Evolutionary conservation across 2,113 vertebrate species (phyloP).

Genomic region (Sorex araneus): DNA sequence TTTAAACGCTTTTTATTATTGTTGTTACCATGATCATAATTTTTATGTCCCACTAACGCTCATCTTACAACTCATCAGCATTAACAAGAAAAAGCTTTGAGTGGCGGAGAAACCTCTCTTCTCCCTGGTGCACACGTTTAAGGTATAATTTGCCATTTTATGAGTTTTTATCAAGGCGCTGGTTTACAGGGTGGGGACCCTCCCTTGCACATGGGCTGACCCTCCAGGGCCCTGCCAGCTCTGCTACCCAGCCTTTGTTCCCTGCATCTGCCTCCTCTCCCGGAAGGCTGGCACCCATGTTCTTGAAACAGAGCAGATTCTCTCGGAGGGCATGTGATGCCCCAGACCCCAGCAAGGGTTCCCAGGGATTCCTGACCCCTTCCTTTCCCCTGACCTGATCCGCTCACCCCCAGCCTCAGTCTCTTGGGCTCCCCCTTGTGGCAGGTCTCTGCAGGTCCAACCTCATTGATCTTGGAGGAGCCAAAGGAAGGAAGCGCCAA

Average conservation of each 20-base stretch:
- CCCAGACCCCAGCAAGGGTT: not conserved
- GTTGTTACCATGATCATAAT: constrained; percentile 81
- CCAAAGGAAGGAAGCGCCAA: too few species aligned
- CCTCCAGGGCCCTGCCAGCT: too few species aligned
- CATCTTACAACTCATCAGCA: constrained; percentile 75
- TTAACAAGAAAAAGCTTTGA: constrained; percentile 60
- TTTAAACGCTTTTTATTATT: constrained; percentile 84
- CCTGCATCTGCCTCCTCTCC: not conserved
- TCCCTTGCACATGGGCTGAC: too few species aligned
- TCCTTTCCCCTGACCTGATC: rapidly evolving
- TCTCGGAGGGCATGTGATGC: not conserved
- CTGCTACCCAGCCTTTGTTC: not conserved
- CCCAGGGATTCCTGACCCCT: not conserved
- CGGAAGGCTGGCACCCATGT: not conserved
- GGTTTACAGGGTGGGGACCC: too few species aligned
- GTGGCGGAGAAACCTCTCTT: too few species aligned
- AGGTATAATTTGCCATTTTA: not conserved
- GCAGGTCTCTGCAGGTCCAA: not conserved
- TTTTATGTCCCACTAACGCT: constrained; percentile 82
- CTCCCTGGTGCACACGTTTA: constrained; percentile 6
- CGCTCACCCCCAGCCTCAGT: not conserved
- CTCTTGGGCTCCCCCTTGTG: constrained; percentile 72
- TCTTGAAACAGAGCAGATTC: not conserved
- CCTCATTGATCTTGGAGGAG: not conserved
- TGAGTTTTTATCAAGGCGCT: not conserved